phyloP scores from a whole-genome alignment of 1,140 invertebrate genomes.

The Doryteuthis pealeii region DNA sequence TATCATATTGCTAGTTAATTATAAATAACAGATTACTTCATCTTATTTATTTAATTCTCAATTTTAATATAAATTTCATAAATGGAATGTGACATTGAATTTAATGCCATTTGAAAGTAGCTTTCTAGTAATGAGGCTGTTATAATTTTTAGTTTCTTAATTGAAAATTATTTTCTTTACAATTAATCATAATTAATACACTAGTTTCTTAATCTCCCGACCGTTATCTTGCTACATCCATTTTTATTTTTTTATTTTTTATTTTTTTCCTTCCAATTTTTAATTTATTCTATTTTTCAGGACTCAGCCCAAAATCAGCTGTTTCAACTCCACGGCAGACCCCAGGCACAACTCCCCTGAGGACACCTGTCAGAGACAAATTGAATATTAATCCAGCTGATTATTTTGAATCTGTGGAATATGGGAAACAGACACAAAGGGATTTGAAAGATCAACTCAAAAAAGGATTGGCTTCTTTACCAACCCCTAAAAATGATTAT shows the following conservation, averaged over 20 bases:
- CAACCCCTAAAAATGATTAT: slow-evolving; percentile 93
- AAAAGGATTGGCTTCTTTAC: slow-evolving; percentile 76
- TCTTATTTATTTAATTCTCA: too few relatives aligned
- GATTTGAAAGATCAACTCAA: slow-evolving; percentile 69
- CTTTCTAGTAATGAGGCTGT: too few relatives aligned
- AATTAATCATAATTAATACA: too few relatives aligned
- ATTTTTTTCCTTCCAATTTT: not conserved
- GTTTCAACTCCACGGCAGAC: slow-evolving; percentile 41
- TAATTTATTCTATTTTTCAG: slow-evolving; percentile 22
- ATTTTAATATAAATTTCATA: too few relatives aligned
- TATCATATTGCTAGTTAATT: too few relatives aligned
- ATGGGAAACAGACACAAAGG: slow-evolving; percentile 41
- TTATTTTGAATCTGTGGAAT: slow-evolving; percentile 53
- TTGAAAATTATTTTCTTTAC: too few relatives aligned
- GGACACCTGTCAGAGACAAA: slow-evolving; percentile 82
- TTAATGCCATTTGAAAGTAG: too few relatives aligned
- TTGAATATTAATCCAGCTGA: slow-evolving; percentile 83
- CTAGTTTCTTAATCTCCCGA: too few relatives aligned
- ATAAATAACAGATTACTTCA: too few relatives aligned
- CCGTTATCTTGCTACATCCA: too few relatives aligned
- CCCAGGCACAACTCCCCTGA: slow-evolving; percentile 40
- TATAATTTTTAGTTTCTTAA: too few relatives aligned
- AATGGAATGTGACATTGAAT: too few relatives aligned
- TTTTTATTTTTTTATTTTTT: slow-evolving; percentile 3
- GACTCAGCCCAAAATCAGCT: slow-evolving; percentile 37